Conservation (phyloP, 2,113 vertebrate species). For the Serinus canaria region DNA sequence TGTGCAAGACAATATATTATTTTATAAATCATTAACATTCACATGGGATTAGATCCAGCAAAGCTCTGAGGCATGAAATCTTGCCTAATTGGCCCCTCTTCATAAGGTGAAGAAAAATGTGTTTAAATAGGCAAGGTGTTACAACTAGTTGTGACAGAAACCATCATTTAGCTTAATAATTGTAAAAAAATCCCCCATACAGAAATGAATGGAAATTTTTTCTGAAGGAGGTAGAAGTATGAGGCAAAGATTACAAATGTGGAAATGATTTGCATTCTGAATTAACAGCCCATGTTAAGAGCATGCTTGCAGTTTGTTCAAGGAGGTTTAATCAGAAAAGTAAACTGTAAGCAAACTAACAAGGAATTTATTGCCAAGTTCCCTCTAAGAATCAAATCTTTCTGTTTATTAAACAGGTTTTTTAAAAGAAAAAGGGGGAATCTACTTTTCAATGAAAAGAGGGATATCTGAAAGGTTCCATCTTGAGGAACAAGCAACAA, state of each 20-base stretch:
- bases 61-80: neutral
- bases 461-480: neutral
- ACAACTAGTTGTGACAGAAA: neutral
- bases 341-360: conserved; percentile 58
- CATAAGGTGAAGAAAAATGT: neutral
- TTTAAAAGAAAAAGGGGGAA: conserved; percentile 31
- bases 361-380: conserved; percentile 57
- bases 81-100: neutral
- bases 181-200: neutral
- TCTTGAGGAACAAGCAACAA: conserved; percentile 8
- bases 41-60: neutral
- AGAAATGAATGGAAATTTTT: conserved; percentile 33
- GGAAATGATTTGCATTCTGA: conserved; percentile 32
- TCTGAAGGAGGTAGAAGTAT: neutral
- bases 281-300: conserved; percentile 53
- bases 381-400: conserved; percentile 39
- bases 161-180: neutral
- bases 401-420: conserved; percentile 60
- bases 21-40: neutral
- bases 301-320: conserved; percentile 56
- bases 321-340: conserved; percentile 66
- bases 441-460: conserved; percentile 38
- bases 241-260: neutral
- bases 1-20: neutral
- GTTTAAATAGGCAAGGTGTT: neutral